phyloP scores from a whole-genome alignment of 2,797 vertebrate genomes.

The Synanceia verrucosa region DNA sequence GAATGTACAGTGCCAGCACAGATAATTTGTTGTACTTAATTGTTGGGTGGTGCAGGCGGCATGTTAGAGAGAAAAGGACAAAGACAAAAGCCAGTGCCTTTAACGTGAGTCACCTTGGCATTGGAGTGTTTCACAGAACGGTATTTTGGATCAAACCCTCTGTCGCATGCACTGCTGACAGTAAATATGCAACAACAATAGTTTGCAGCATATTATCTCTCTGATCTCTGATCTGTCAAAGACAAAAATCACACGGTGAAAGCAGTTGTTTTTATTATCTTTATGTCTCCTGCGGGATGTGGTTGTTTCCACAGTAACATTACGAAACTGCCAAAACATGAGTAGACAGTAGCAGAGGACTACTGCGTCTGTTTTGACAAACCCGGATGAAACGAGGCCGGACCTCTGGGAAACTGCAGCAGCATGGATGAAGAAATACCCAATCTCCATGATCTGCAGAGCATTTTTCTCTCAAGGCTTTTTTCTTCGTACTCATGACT shows the following conservation, averaged over 20 bases:
- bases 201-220: neutral
- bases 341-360: neutral
- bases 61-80: neutral
- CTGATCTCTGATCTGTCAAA: neutral
- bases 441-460: too few relatives aligned
- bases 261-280: neutral
- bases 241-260: neutral
- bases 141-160: neutral
- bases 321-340: neutral
- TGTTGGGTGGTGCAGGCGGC: neutral
- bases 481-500: too few relatives aligned
- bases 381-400: neutral
- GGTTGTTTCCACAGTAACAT: neutral
- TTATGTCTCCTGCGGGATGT: neutral
- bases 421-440: neutral
- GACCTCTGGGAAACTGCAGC: neutral
- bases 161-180: neutral
- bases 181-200: neutral
- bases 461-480: too few relatives aligned
- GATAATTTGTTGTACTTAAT: neutral
- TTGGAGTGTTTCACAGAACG: neutral
- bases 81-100: constrained; percentile 21
- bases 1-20: neutral
- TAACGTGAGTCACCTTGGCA: constrained; percentile 34
- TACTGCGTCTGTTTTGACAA: neutral